Base-by-base conservation (phyloP, 1,140 invertebrate species). In the Brachystomella parvula region DNA sequence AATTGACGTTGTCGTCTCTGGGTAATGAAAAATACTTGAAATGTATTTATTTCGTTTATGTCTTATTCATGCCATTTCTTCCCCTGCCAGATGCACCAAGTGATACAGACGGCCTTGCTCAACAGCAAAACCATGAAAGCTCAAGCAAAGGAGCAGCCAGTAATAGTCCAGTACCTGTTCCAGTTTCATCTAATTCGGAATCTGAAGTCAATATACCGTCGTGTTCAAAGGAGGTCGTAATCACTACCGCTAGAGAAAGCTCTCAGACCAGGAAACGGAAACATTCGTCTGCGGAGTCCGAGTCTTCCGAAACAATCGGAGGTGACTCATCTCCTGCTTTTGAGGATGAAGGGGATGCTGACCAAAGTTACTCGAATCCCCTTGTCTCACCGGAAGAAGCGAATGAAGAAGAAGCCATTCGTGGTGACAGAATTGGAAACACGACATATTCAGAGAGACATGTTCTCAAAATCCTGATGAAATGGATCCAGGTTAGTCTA, bases 391-490 rank as follows among this genome's bases (percentile, higher is more conserved):
- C 24, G 12, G 49, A 53, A 26, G 49, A 53, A 53, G 49, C 49
- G 6, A n/a, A 44, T 15, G 47, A 69, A 30, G 67, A 68, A 30
- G 65, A 67, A 15, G 39, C 63, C 6, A 26, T 73, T 0, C 33
- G 71, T 26, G 71, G 71, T 19, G 71, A 73, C 59, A 26, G 71
- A 17, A 70, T 73, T 49, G 71, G 71, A 12, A 47, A 19, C 39
- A 73, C 71, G 1, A 68, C 66, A 1, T 73, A 70, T 56, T 70
- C 71, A 0, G 71, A 73, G 47, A 47, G 71, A 28, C 68, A 73
- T 62, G 56, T 73, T 30, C 44, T 73, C 1, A 70, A 70, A 61
- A 33, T 70, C 47, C 56, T 73, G 2, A 73, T 73, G 63, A 68
- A 68, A 32, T 68, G 68, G 71, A 64, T 68, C n/a, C 26, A 73